Evolutionary conservation across 2,888 invertebrate species (phyloP).

Genomic region (Ommatoiulus sabulosus): DNA sequence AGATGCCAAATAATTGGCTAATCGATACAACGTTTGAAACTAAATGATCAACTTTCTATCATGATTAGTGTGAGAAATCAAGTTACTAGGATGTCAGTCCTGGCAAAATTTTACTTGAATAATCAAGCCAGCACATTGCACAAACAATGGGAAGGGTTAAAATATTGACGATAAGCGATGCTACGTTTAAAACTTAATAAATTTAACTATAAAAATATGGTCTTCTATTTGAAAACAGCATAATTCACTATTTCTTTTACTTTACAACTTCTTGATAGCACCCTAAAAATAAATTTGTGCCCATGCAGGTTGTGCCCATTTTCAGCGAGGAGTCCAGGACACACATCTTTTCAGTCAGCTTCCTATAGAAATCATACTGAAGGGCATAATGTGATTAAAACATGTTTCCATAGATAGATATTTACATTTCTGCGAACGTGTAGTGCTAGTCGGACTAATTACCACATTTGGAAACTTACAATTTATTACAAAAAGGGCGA

Average conservation of each 20-base stretch:
- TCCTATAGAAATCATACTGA: slow-evolving; percentile 39
- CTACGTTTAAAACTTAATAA: background rate
- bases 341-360: background rate
- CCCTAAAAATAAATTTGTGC: background rate
- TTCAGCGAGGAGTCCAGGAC: background rate
- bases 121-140: slow-evolving; percentile 15
- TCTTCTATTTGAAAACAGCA: background rate
- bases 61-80: slow-evolving; percentile 12
- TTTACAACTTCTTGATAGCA: background rate
- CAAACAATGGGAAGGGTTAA: background rate
- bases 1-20: background rate
- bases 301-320: background rate
- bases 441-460: background rate
- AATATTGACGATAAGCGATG: background rate
- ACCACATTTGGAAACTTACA: background rate
- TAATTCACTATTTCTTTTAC: background rate
- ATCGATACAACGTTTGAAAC: slow-evolving; percentile 3
- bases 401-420: background rate
- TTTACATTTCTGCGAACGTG: background rate
- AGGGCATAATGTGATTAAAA: background rate
- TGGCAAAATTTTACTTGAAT: background rate
- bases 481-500: slow-evolving; percentile 36
- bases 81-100: background rate
- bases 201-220: slow-evolving; percentile 39
- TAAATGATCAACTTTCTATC: background rate